phyloP scores from a whole-genome alignment of 1,140 invertebrate species.

The Cephus cinctus region DNA sequence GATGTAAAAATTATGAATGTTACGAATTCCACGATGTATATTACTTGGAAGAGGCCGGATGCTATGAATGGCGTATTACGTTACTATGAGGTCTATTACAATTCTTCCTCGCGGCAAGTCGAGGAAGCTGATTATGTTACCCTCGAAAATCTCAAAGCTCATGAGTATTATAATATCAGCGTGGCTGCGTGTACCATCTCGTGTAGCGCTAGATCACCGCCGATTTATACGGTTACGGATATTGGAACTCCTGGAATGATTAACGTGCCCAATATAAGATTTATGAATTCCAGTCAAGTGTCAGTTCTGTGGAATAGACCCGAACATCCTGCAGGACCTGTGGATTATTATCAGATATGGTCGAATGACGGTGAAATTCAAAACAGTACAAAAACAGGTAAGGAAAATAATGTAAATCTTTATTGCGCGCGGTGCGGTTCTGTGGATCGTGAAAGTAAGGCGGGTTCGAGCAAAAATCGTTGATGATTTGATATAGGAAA shows the following conservation, averaged over 20 bases:
- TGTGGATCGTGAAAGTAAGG: too few relatives aligned
- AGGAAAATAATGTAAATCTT: too few relatives aligned
- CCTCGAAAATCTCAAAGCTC: conserved; percentile 26
- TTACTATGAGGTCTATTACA: conserved; percentile 67
- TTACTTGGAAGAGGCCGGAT: conserved; percentile 69
- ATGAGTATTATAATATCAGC: conserved; percentile 66
- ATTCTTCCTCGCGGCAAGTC: conserved; percentile 25
- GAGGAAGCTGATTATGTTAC: conserved; percentile 26
- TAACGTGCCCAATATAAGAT: conserved; percentile 50
- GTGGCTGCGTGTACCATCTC: conserved; percentile 71
- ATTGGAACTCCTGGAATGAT: conserved; percentile 63
- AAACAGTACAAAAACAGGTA: conserved; percentile 39
- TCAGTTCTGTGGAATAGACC: conserved; percentile 64
- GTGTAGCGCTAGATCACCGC: conserved; percentile 58
- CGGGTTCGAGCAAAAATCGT: too few relatives aligned
- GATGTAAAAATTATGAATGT: conserved; percentile 63
- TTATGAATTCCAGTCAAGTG: conserved; percentile 52
- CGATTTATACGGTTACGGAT: conserved; percentile 55
- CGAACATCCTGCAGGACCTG: conserved; percentile 60
- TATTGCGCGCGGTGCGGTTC: too few relatives aligned
- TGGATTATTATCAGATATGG: conserved; percentile 60
- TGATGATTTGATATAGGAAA: too few relatives aligned
- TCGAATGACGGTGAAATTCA: conserved; percentile 35
- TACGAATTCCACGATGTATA: conserved; percentile 64
- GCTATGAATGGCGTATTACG: conserved; percentile 73